Evolutionary conservation across 2,797 vertebrate species (phyloP).

Genomic region (Sebastes matsubarae): DNA sequence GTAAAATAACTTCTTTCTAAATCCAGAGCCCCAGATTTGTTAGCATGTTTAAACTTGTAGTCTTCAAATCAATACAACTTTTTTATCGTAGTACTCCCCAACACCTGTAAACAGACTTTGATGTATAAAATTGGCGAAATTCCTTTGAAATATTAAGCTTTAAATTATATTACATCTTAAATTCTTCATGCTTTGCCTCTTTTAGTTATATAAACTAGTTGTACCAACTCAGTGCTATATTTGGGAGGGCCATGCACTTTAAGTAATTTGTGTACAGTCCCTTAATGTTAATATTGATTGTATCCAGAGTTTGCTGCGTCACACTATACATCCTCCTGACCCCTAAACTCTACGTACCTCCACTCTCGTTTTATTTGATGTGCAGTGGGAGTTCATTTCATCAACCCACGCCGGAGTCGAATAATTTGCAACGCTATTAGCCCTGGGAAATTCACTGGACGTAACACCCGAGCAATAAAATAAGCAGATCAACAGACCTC

Average conservation of each 20-base stretch:
- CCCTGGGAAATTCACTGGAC: not conserved
- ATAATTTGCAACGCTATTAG: not conserved
- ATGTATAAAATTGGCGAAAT: not conserved
- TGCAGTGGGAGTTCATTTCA: not conserved
- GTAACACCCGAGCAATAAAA: not conserved
- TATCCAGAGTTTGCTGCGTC: not conserved
- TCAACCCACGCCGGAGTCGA: not conserved
- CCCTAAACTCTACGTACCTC: not conserved
- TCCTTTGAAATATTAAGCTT: not conserved
- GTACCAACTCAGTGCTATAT: not conserved
- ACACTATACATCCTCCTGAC: not conserved
- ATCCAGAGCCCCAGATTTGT: too few species aligned
- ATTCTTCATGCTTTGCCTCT: not conserved
- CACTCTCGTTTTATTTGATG: slow-evolving; percentile 5
- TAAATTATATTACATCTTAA: not conserved
- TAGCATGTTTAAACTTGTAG: too few species aligned
- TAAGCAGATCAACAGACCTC: not conserved
- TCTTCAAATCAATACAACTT: too few species aligned
- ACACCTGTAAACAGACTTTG: not conserved
- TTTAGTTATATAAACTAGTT: not conserved
- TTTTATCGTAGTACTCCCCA: not conserved
- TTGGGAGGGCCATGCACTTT: not conserved
- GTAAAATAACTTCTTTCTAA: too few species aligned
- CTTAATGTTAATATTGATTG: not conserved
- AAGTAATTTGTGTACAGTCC: not conserved